Evolutionary conservation across 2,888 invertebrate genomes (phyloP), one percentile per base, ranked within the genome.

Genomic region (Emmelina monodactyla): DNA sequence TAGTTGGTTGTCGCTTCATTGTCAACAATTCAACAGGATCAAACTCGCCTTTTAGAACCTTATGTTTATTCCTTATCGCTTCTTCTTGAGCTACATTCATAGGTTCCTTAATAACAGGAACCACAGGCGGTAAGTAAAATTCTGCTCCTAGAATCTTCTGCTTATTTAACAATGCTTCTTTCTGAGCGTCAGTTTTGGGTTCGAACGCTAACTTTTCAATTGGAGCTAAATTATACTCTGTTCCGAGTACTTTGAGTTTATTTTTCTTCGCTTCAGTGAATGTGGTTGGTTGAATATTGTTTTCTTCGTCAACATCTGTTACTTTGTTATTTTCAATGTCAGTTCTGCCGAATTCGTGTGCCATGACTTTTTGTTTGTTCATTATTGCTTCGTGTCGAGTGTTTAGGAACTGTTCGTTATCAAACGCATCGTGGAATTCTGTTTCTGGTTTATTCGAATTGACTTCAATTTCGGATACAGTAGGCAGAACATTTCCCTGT

Each of bases 121-220:
- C 37, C 41, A 58, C 56, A 1, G 51, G 28, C 3, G 76, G 71
- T 2, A 82, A 56, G 34, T 82, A 83, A 43, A 83, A 87, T 53
- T 88, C 87, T 0, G 85, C 81, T 2, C 82, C 78, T 37, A 88
- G 55, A 1, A 88, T 75, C 58, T 81, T 85, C 13, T 83, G 51
- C 55, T 83, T 85, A 48, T 88, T 88, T 33, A 70, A 58, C 41
- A 86, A 63, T 0, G 86, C 85, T 37, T 85, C 84, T 10, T 79
- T 84, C 37, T 86, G 76, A 2, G 82, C 82, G 2, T 78, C 72
- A 1, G 72, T 76, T 40, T 45, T 54, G 1, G 75, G 66, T 43
- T 62, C 61, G 0, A 25, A 9, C 2, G 25, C 16, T 11, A 1
- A 30, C 25, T 33, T 45, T 47, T 1, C 6, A 10, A 9, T 14